Percentiles rank a stretch among this genome's conserved stretches.
phyloP scores from a whole-genome alignment of 23 tunicate species.

The Styela clava region DNA sequence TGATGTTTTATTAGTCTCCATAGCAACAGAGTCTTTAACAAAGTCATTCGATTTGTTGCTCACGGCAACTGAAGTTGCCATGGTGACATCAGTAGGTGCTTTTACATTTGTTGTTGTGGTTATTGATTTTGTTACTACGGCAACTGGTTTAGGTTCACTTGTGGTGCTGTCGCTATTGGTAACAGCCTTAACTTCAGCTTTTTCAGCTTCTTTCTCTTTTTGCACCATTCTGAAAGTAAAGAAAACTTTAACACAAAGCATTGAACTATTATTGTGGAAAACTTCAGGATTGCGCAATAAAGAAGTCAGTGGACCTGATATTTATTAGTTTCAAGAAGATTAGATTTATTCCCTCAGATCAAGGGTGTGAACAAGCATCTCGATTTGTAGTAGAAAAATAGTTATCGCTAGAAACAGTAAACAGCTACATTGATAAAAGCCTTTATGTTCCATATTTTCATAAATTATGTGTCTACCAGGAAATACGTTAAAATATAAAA shows the following conservation, averaged over 20 bases:
- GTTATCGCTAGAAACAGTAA: too few relatives aligned
- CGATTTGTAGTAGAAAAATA: too few relatives aligned
- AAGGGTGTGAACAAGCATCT: too few relatives aligned
- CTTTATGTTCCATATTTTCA: too few relatives aligned
- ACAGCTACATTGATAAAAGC: too few relatives aligned
- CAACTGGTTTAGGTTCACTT: neutral
- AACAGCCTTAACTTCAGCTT: neutral
- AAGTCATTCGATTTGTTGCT: neutral
- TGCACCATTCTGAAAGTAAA: slow-evolving; percentile 2
- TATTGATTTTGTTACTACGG: neutral
- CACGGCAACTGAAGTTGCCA: neutral
- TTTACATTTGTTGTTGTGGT: slow-evolving; percentile 8
- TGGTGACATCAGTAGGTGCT: neutral
- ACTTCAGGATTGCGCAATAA: too few relatives aligned
- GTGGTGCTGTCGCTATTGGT: neutral
- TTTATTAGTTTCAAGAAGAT: too few relatives aligned
- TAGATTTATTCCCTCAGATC: too few relatives aligned
- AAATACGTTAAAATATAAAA: too few relatives aligned
- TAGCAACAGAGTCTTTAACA: neutral
- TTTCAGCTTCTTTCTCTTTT: neutral
- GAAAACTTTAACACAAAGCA: neutral
- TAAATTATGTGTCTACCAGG: too few relatives aligned
- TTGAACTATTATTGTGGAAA: neutral
- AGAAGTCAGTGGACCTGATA: too few relatives aligned
- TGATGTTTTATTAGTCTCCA: neutral